These are phyloP conservation scores for Habroteleia sp. DNA, from an alignment of 2,888 invertebrate species.

Conservation along the genomic window DNA sequence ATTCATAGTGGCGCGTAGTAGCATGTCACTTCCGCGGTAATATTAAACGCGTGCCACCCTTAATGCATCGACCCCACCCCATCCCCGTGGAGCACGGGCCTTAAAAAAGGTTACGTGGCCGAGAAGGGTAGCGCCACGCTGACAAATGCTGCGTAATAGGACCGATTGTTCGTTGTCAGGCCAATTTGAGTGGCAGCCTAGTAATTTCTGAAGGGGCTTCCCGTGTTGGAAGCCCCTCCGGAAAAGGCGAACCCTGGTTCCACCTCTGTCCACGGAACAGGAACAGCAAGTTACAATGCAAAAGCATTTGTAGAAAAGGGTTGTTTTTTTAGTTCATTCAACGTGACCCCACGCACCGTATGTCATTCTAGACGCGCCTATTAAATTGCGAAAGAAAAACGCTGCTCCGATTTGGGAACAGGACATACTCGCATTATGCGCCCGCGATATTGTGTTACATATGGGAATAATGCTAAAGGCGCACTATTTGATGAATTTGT, in stretches of 20 bases:
- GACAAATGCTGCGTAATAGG: constrained; percentile 80
- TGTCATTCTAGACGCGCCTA: constrained; percentile 67
- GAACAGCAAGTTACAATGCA: constrained; percentile 67
- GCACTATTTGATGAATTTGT: constrained; percentile 28
- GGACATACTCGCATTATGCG: constrained; percentile 46
- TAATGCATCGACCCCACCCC: constrained; percentile 43
- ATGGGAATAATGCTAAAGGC: constrained; percentile 36
- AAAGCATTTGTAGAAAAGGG: constrained; percentile 66
- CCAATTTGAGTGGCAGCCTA: constrained; percentile 80
- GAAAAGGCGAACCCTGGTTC: constrained; percentile 67
- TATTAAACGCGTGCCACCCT: constrained; percentile 66
- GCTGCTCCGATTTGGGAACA: constrained; percentile 52
- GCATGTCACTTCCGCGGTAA: constrained; percentile 62
- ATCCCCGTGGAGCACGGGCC: constrained; percentile 44
- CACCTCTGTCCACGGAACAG: constrained; percentile 62
- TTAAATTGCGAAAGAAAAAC: constrained; percentile 40
- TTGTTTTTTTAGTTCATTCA: constrained; percentile 66
- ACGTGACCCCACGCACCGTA: constrained; percentile 70
- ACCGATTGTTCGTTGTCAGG: constrained; percentile 80
- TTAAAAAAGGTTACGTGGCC: constrained; percentile 66
- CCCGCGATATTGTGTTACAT: constrained; percentile 52
- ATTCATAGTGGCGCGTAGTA: constrained; percentile 51
- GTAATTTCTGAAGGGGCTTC: constrained; percentile 74
- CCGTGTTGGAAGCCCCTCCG: constrained; percentile 66
- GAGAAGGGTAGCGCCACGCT: constrained; percentile 68